Conservation (phyloP, 2,888 invertebrate genomes). For the Volucella inflata region DNA sequence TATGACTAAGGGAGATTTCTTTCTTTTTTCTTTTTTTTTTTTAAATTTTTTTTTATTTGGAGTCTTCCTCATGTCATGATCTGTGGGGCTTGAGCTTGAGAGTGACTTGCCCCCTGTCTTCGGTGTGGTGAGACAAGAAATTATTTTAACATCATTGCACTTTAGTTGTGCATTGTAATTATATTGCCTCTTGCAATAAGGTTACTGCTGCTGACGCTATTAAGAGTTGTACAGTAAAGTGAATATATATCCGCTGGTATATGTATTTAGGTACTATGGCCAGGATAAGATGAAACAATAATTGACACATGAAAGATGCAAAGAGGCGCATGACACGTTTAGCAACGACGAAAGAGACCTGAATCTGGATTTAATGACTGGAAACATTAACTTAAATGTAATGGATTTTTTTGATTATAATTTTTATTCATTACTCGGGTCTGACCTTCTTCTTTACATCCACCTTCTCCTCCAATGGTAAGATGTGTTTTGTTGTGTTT, state of each 20-base stretch:
- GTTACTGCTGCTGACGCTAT: slow-evolving; percentile 39
- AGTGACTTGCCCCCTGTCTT: slow-evolving; percentile 40
- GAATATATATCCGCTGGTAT: no score
- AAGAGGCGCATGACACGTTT: slow-evolving; percentile 34
- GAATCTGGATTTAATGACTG: slow-evolving; percentile 67
- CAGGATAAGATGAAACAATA: slow-evolving; percentile 56
- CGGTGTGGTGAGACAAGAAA: slow-evolving; percentile 25
- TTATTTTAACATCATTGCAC: slow-evolving; percentile 68
- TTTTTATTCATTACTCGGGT: slow-evolving; percentile 30
- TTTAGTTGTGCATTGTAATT: slow-evolving; percentile 70
- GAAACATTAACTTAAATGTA: slow-evolving; percentile 70
- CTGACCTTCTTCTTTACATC: neutral
- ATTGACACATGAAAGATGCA: slow-evolving; percentile 62
- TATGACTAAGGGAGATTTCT: slow-evolving; percentile 68
- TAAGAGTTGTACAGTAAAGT: slow-evolving; percentile 46
- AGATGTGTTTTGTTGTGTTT: neutral
- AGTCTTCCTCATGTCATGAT: slow-evolving; percentile 21
- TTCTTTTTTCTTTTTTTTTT: slow-evolving; percentile 12
- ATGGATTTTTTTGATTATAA: slow-evolving; percentile 61
- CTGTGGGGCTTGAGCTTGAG: slow-evolving; percentile 44
- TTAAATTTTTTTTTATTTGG: slow-evolving; percentile 17
- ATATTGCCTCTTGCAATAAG: slow-evolving; percentile 70
- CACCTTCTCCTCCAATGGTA: neutral
- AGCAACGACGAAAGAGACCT: slow-evolving; percentile 25
- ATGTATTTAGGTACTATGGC: neutral